Evolutionary conservation across 2,113 vertebrate species (phyloP).

Genomic region (Strix aluco): DNA sequence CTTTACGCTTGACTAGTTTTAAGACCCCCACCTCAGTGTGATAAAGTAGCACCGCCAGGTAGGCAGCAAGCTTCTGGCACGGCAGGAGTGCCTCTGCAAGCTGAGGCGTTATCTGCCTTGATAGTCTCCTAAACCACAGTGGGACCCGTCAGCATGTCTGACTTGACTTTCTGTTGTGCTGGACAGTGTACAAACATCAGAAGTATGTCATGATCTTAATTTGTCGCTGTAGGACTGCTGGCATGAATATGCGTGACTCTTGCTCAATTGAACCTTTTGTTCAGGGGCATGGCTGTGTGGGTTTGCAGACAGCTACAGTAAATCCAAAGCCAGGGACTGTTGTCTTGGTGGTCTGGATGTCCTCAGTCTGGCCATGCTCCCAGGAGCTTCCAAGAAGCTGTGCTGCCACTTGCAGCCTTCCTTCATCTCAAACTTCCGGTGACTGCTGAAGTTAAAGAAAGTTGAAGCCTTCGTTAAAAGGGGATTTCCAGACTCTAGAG

Average conservation of each 20-base stretch:
- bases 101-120: not conserved
- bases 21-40: not conserved
- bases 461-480: not conserved
- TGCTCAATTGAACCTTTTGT: constrained; percentile 69
- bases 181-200: constrained; percentile 39
- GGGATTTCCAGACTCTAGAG: constrained; percentile 4
- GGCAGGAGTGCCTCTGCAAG: not conserved
- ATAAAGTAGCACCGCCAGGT: not conserved
- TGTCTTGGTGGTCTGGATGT: constrained; percentile 43
- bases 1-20: not conserved
- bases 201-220: constrained; percentile 62
- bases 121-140: not conserved
- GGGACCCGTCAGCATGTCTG: not conserved
- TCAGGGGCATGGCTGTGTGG: constrained; percentile 36
- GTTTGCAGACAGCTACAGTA: constrained; percentile 44
- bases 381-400: constrained; percentile 52
- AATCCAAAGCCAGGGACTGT: constrained; percentile 25
- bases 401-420: constrained; percentile 5
- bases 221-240: constrained; percentile 53
- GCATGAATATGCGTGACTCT: constrained; percentile 46
- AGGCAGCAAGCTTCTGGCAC: not conserved
- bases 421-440: not conserved
- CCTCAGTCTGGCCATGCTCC: constrained; percentile 19
- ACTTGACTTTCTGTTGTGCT: constrained; percentile 35
- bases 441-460: not conserved